Base-by-base conservation (phyloP, 2,888 invertebrate genomes). In the Hedychridium roseum region DNA sequence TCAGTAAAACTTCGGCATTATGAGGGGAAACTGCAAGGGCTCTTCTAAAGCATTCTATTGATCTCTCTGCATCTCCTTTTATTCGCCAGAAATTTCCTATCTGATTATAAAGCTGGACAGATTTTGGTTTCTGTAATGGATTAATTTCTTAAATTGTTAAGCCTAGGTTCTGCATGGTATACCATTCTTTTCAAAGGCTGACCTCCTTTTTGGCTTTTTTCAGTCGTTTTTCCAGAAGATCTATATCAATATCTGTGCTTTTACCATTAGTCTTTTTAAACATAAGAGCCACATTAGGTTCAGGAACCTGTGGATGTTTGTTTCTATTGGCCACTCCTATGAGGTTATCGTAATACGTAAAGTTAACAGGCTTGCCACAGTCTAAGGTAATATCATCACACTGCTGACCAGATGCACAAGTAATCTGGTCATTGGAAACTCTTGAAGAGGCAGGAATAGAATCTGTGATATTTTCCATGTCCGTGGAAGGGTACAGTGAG, bases 81-180 rank as follows among this genome's bases (percentile, higher is more conserved):
- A 94, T 90, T 55, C 93, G 85, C 91, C 92, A 94, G 79, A 91
- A 94, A 79, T 94, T 94, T 1, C 94, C 94, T 70, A 94, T 92
- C 79, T 94, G 92, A 77, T 93, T 94, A 77, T 92, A 93, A 38
- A 93, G 82, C 71, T 91, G 90, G 16, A 91, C 88, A 42, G 91
- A 90, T 70, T 89, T 89, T 48, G 91, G 91, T 80, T 92, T 92
- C 82, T 86, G 55, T 39, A 71, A 44, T 49, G 41, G 37, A 54
- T n/a, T n/a, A n/a, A n/a, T n/a, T n/a, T n/a, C n/a, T n/a, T n/a
- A n/a, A n/a, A n/a, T n/a, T n/a, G n/a, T n/a, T n/a, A n/a, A n/a
- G n/a, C n/a, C n/a, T n/a, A n/a, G n/a, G n/a, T n/a, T n/a, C n/a
- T n/a, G n/a, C n/a, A n/a, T n/a, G n/a, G n/a, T n/a, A n/a, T n/a